Conservation (phyloP, 2,888 invertebrate genomes). For the Drosophila meridiana region DNA sequence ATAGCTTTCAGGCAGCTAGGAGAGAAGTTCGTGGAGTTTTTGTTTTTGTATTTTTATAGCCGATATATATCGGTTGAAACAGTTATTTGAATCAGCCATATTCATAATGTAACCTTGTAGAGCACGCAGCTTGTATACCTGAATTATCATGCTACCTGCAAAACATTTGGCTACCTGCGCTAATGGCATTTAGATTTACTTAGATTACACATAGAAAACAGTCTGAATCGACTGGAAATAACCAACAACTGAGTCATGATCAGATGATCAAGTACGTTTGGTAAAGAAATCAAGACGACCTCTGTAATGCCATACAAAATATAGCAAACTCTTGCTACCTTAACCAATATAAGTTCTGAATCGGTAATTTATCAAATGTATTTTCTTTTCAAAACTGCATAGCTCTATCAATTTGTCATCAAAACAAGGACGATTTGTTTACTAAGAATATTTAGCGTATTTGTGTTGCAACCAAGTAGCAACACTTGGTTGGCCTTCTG, state of each 20-base stretch:
- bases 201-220: neutral
- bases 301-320: neutral
- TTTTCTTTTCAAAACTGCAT: neutral
- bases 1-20: neutral
- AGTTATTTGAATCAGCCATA: neutral
- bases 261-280: neutral
- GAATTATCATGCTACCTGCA: conserved; percentile 12
- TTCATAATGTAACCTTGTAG: too few species aligned
- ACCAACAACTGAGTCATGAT: neutral
- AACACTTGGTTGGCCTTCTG: conserved; percentile 10
- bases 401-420: neutral
- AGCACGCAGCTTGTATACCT: neutral
- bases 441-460: conserved; percentile 14
- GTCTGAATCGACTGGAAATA: neutral
- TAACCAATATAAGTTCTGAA: neutral
- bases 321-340: neutral
- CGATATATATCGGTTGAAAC: neutral
- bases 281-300: too few species aligned
- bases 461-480: neutral
- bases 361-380: neutral
- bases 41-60: neutral
- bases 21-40: neutral
- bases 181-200: neutral
- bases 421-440: conserved; percentile 2
- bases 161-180: conserved; percentile 13